phyloP scores from a whole-genome alignment of 2,113 vertebrate genomes.

The Ciconia stormi region DNA sequence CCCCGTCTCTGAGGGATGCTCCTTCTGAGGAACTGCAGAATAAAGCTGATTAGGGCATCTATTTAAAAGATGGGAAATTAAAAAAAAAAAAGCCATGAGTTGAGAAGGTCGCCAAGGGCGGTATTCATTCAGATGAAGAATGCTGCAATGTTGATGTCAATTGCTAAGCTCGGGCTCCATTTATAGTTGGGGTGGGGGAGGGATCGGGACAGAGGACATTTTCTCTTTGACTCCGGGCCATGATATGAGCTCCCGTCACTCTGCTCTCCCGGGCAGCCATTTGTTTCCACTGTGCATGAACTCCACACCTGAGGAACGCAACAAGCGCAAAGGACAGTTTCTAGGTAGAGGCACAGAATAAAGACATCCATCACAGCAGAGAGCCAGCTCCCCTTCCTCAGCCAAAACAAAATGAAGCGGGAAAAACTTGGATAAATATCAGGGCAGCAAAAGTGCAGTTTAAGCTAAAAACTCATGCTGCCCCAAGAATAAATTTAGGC shows the following conservation, averaged over 20 bases:
- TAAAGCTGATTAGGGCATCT: not conserved
- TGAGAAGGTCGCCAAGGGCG: not conserved
- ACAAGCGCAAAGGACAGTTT: not conserved
- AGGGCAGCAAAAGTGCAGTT: not conserved
- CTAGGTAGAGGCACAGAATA: not conserved
- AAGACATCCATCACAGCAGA: not conserved
- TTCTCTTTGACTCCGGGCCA: not conserved
- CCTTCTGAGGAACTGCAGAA: not conserved
- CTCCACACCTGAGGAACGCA: not conserved
- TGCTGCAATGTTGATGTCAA: not conserved
- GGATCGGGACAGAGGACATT: not conserved
- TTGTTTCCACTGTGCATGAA: not conserved
- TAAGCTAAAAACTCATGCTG: not conserved
- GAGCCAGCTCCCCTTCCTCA: not conserved
- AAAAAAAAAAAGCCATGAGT: not conserved
- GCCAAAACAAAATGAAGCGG: not conserved
- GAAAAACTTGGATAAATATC: not conserved
- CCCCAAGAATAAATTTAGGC: not conserved
- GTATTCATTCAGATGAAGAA: not conserved
- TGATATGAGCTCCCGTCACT: not conserved
- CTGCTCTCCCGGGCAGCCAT: not conserved
- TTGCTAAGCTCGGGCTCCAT: not conserved
- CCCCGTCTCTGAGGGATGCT: not conserved
- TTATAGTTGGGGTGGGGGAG: not conserved
- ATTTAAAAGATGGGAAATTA: not conserved